phyloP scores from a whole-genome alignment of 2,113 vertebrate genomes.

The Chloroceryle aenea region DNA sequence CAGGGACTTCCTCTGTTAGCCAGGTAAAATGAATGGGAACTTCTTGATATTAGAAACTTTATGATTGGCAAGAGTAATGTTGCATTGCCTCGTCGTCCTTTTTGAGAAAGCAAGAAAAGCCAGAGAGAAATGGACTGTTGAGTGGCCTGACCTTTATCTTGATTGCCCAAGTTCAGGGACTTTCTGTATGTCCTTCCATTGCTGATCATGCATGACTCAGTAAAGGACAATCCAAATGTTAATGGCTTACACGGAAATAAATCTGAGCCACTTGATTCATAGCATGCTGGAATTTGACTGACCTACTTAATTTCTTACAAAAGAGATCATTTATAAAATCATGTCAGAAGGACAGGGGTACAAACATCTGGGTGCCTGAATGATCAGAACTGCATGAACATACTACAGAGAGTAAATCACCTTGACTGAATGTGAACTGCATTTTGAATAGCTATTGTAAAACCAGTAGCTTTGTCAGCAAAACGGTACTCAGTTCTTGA shows the following conservation, averaged over 20 bases:
- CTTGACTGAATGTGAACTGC: not conserved
- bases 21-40: not conserved
- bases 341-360: not conserved
- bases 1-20: not conserved
- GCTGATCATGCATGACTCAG: not conserved
- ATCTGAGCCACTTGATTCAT: not conserved
- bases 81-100: not conserved
- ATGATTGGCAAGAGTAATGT: not conserved
- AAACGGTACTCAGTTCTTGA: not conserved
- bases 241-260: conserved; percentile 2
- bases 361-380: not conserved
- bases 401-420: not conserved
- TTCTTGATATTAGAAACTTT: not conserved
- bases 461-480: not conserved
- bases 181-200: not conserved
- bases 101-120: not conserved
- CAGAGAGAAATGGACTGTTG: not conserved
- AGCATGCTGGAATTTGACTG: conserved; percentile 15
- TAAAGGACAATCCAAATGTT: not conserved
- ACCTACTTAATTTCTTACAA: conserved; percentile 32
- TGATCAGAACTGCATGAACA: not conserved
- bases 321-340: conserved; percentile 1
- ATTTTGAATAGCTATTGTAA: not conserved
- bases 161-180: not conserved
- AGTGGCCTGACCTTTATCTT: not conserved